Conservation (phyloP, 2,888 invertebrate genomes). For the Phyto melanocephala region DNA sequence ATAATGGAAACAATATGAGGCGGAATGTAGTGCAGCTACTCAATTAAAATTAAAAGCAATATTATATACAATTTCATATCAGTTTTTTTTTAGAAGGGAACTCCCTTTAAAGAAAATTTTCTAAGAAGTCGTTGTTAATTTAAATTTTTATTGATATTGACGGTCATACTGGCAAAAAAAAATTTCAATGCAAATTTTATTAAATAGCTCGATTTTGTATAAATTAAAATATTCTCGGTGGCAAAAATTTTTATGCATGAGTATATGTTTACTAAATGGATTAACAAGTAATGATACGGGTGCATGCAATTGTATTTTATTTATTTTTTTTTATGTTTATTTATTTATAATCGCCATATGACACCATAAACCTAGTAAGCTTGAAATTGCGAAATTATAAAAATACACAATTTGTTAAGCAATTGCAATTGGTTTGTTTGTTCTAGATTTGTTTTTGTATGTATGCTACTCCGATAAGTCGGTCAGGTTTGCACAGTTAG, state of each 20-base stretch:
- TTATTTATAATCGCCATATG: slow-evolving; percentile 3
- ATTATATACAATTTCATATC: slow-evolving; percentile 1
- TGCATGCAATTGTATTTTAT: not conserved
- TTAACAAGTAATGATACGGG: slow-evolving; percentile 18
- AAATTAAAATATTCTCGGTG: not conserved
- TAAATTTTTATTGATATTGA: not conserved
- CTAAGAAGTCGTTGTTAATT: not conserved
- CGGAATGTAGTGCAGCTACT: slow-evolving; percentile 42
- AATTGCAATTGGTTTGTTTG: not conserved
- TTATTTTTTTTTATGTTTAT: slow-evolving; percentile 1
- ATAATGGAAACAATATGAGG: no score
- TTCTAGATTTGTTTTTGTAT: not conserved
- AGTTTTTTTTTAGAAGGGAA: slow-evolving; percentile 1
- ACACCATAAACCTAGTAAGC: slow-evolving; percentile 30
- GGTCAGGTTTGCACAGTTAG: no score
- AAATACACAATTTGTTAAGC: not conserved
- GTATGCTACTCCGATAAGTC: no score
- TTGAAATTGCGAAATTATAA: not conserved
- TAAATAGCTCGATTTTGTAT: slow-evolving; percentile 32
- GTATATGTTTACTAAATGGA: not conserved
- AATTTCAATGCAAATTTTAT: slow-evolving; percentile 41
- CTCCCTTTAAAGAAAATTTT: slow-evolving; percentile 14
- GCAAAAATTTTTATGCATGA: slow-evolving; percentile 16
- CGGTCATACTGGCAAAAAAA: not conserved
- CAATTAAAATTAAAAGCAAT: slow-evolving; percentile 48